These are phyloP conservation scores for Lineus longissimus DNA, from an alignment of 1,140 invertebrate species.

Conservation along the genomic window DNA sequence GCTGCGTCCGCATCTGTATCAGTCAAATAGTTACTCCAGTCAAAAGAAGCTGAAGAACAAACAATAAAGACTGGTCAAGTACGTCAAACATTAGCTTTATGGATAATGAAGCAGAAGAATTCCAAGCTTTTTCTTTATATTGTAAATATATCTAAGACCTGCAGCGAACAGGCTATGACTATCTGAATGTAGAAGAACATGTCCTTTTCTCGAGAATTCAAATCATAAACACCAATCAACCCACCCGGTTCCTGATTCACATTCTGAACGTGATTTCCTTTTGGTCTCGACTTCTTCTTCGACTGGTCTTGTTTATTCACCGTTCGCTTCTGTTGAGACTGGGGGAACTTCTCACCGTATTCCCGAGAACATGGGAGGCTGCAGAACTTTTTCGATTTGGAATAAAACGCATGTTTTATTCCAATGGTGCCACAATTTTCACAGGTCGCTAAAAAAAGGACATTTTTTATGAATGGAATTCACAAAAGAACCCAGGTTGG, in stretches of 20 bases:
- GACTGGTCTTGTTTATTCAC: background rate
- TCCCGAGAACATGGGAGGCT: conserved; percentile 48
- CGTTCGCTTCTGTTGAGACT: too few relatives aligned
- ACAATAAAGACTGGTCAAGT: background rate
- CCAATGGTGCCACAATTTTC: conserved; percentile 84
- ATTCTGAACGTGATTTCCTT: background rate
- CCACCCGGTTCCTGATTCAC: background rate
- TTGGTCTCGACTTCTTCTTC: background rate
- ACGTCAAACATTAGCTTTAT: background rate
- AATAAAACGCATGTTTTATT: conserved; percentile 85
- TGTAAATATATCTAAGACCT: background rate
- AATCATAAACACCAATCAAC: background rate
- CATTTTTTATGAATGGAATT: too few relatives aligned
- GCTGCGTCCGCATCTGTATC: conserved; percentile 76
- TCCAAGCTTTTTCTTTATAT: background rate
- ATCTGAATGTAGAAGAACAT: background rate
- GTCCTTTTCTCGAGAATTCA: background rate
- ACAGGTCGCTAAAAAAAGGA: conserved; percentile 74
- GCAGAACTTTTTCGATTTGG: conserved; percentile 66
- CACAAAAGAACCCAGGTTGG: too few relatives aligned
- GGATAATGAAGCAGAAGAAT: background rate
- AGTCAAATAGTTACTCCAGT: conserved; percentile 74
- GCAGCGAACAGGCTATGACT: background rate
- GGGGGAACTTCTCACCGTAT: background rate
- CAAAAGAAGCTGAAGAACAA: conserved; percentile 33